Conservation (phyloP, 2,113 vertebrate genomes). For the Apeltes quadracus region DNA sequence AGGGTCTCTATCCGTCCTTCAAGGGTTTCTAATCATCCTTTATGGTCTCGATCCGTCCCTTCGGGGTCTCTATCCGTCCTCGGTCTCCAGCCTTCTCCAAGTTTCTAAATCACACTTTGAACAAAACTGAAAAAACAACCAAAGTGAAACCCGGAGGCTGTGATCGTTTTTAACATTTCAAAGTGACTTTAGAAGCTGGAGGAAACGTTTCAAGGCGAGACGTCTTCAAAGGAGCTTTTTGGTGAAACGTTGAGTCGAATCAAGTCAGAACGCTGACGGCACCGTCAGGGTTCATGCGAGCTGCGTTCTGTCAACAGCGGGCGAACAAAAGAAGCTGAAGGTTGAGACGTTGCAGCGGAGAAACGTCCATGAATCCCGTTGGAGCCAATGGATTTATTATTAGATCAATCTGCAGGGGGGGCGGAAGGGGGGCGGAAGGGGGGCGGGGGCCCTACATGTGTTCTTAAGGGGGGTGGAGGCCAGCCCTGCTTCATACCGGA, state of each 20-base stretch:
- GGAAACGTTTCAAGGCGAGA: background rate
- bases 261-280: slow-evolving; percentile 16
- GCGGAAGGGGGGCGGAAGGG: background rate
- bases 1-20: too few species aligned
- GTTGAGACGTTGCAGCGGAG: background rate
- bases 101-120: slow-evolving; percentile 1
- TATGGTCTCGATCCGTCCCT: background rate
- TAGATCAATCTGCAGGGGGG: background rate
- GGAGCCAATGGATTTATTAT: background rate
- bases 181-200: slow-evolving; percentile 1
- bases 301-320: background rate
- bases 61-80: slow-evolving; percentile 25
- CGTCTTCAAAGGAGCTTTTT: background rate
- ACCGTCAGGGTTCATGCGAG: slow-evolving; percentile 7
- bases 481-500: slow-evolving; percentile 69
- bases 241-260: background rate
- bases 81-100: slow-evolving; percentile 13
- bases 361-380: background rate
- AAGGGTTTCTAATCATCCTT: too few species aligned
- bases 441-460: slow-evolving; percentile 24
- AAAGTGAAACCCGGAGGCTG: background rate
- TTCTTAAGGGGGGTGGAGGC: slow-evolving; percentile 56
- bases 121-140: background rate
- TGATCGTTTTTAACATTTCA: background rate
- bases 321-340: background rate